Base-by-base conservation (phyloP, 2,797 vertebrate species). In the Acrossocheilus wenchowensis region DNA sequence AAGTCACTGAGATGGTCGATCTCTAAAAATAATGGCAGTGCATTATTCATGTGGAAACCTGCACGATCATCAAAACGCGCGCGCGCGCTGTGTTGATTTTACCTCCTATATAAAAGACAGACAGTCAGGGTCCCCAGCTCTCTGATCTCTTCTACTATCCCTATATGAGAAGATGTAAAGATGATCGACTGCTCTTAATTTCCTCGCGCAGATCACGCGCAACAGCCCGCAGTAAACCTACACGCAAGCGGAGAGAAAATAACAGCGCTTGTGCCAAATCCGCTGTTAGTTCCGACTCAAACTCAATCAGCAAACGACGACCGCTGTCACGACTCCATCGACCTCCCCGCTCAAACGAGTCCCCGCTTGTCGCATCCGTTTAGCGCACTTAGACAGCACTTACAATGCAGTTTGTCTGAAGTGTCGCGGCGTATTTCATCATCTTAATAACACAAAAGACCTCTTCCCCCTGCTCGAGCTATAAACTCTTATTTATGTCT, bases 41-140 rank as follows among this genome's bases (percentile, higher is more conserved):
- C 83, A 89, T 91, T 89, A 91, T 89, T 91, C 89, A 89, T 88
- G 68, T 77, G 74, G 74, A 62, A 89, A 87, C 87, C 78, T 88
- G 90, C 84, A 69, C 6, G 48, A 87, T 91, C 87, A 89, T 88
- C 88, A 89, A 72, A 88, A 85, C 21, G 23, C 80, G 43, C 62
- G 21, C 41, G 62, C 26, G 50, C 64, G 50, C 50, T 12, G 41
- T 62, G 85, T 74, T 87, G 50, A 68, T 77, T 73, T 81, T 77
- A 60, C 36, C 77, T 72, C 41, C 72, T 64, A 52, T 62, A 62
- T 52, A 72, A 81, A 78, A 41, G 80, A 73, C 54, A 41, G 80
- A 73, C 54, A 81, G 75, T 10, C 2, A 45, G 43, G 43, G 43
- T 45, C 10, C 10, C 43, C 9, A 45, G 43, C 10, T 45, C 43